A percentile compares a stretch with the other conserved stretches of the same genome.
Evolutionary conservation across 2,797 vertebrate genomes (phyloP).

Genomic region (Parauchenoglanis punctatus): DNA sequence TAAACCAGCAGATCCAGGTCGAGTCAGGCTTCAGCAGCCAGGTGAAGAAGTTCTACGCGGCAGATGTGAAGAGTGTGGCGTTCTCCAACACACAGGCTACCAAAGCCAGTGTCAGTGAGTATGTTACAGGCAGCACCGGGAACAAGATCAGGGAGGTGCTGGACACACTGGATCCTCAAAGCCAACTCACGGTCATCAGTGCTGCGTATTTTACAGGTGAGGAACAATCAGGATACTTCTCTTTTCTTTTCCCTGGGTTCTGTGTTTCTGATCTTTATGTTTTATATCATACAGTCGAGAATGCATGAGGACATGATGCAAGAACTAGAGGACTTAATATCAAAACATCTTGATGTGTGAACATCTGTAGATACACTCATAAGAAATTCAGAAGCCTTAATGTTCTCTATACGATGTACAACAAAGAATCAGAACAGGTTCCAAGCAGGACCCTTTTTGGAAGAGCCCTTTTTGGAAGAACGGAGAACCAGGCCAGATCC

Average conservation of each 20-base stretch:
- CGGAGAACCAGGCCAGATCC: neutral
- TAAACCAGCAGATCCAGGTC: slow-evolving; percentile 67
- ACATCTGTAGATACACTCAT: neutral
- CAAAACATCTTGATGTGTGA: neutral
- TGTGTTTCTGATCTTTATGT: neutral
- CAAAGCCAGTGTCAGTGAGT: slow-evolving; percentile 72
- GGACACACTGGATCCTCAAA: slow-evolving; percentile 71
- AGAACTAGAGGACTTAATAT: neutral
- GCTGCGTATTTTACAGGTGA: slow-evolving; percentile 79
- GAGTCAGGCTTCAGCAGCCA: slow-evolving; percentile 71
- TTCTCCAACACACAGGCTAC: slow-evolving; percentile 65
- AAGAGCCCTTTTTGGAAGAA: neutral
- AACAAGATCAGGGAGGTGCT: slow-evolving; percentile 73
- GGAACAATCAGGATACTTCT: neutral
- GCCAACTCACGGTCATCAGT: slow-evolving; percentile 78
- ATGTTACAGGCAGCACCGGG: slow-evolving; percentile 69
- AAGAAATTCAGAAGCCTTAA: neutral
- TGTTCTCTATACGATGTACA: neutral
- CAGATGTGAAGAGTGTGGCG: slow-evolving; percentile 66
- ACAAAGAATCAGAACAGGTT: too few species aligned
- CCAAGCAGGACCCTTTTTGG: neutral
- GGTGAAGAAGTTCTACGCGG: slow-evolving; percentile 78
- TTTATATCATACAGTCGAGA: neutral
- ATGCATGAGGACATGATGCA: neutral
- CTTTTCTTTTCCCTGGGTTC: neutral